A percentile compares a stretch with the other conserved stretches of the same genome.
phyloP scores from a whole-genome alignment of 53 echinoderm and acorn worm genomes.

The Zoroaster sp. region DNA sequence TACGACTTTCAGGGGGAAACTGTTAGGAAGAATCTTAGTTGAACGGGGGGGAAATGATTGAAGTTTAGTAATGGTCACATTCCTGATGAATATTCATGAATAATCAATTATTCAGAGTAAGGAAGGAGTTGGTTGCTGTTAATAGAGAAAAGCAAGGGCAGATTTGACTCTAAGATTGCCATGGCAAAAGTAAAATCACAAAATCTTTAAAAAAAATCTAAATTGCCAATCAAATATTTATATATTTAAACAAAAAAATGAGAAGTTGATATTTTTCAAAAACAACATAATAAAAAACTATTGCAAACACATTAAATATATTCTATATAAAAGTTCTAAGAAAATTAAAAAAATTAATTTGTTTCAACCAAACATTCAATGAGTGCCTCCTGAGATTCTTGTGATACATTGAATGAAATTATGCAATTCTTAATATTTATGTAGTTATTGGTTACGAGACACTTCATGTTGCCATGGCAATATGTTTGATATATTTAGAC shows the following conservation, averaged over 20 bases:
- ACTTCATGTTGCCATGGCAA: neutral
- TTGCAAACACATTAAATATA: no score
- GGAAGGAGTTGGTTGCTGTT: neutral
- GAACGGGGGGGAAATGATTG: neutral
- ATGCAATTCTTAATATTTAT: neutral
- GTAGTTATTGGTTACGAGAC: neutral
- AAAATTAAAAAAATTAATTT: neutral
- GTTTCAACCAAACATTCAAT: neutral
- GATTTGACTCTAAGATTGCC: neutral
- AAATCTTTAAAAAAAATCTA: neutral
- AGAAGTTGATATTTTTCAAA: no score
- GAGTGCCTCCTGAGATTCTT: neutral
- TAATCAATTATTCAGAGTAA: neutral
- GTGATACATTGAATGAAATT: neutral
- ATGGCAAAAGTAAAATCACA: neutral
- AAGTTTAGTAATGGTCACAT: neutral
- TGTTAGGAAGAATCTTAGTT: neutral
- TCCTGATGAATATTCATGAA: neutral
- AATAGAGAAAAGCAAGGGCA: neutral
- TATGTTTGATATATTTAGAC: neutral
- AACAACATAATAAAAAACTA: no score
- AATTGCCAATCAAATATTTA: neutral
- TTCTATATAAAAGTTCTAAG: neutral
- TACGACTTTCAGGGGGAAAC: neutral
- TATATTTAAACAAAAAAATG: no score